Percentiles rank a stretch among this genome's conserved stretches.
phyloP scores from a whole-genome alignment of 2,888 invertebrate genomes.

The Xylota segnis region DNA sequence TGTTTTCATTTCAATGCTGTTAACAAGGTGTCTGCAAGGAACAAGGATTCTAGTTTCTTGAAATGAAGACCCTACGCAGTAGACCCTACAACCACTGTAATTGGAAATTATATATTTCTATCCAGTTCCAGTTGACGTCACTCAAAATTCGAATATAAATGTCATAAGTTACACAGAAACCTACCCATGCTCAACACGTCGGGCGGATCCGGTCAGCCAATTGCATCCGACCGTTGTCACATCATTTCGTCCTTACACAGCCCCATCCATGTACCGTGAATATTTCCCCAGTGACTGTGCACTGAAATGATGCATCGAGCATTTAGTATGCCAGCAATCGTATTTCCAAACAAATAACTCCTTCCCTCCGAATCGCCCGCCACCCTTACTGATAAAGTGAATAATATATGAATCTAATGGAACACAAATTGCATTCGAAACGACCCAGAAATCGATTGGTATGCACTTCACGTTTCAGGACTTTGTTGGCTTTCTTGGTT shows the following conservation, averaged over 20 bases:
- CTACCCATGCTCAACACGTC: not conserved
- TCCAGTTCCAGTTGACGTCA: not conserved
- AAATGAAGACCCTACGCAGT: too few species aligned
- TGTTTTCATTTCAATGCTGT: too few species aligned
- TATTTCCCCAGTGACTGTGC: not conserved
- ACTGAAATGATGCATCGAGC: not conserved
- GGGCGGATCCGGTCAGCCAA: not conserved
- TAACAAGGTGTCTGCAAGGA: too few species aligned
- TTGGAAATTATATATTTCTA: not conserved
- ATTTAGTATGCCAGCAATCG: not conserved
- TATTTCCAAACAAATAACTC: conserved; percentile 7
- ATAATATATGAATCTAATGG: conserved; percentile 58
- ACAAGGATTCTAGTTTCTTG: too few species aligned
- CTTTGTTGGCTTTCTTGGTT: conserved; percentile 30
- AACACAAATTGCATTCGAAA: conserved; percentile 60
- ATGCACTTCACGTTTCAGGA: conserved; percentile 50
- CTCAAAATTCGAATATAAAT: not conserved
- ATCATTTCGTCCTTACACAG: too few species aligned
- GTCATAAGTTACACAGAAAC: not conserved
- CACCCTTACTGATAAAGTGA: conserved; percentile 5
- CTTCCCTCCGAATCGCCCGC: not conserved
- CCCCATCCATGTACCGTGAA: not conserved
- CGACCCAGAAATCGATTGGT: conserved; percentile 54
- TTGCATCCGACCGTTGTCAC: not conserved
- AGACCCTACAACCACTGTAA: too few species aligned